Evolutionary conservation across 2,888 invertebrate genomes (phyloP), one percentile per base, ranked within the genome.

Genomic region (Phasia obesa): DNA sequence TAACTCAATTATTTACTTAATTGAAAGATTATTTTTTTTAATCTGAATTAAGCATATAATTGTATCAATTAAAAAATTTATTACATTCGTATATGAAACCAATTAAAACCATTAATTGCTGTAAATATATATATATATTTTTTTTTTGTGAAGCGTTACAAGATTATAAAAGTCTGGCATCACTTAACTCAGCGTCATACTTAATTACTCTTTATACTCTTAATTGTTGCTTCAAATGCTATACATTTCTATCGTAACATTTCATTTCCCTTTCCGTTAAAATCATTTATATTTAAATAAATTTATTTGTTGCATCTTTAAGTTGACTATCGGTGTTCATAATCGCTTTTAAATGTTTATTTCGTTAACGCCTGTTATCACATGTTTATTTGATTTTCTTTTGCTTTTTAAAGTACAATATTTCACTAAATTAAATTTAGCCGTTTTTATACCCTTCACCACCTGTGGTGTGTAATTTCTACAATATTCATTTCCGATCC

Each of bases 301-400:
- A n/a, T 49, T 62, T 5, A 47, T 35, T 49, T 35, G 9, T 51
- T 13, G n/a, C 53, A 5, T 62, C 35, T 44, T 53, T 35, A 25
- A 42, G 57, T 80, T 64, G n/a, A 21, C 44, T 69, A 51, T 74
- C 55, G 25, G 67, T 47, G 35, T 51, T 65, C 49, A 19, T 23
- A 64, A 69, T 85, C 81, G 82, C 59, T 47, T 60, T 82, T 70
- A 19, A 42, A 42, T 71, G 60, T 81, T 69, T 79, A 51, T 49
- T 77, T 84, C 75, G 76, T 80, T 84, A 85, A 87, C 88, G 87
- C 88, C 87, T 88, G 88, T 88, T 87, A 88, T 87, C 85, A 86
- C 85, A 85, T 86, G 84, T 86, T 86, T 67, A 64, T 44, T 67
- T 67, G 75, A 86, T 84, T 76, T 85, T 85, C 81, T 65, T 64